These are phyloP conservation scores for Himalopsyche japonica DNA, from an alignment of 2,888 invertebrate genomes.

Conservation along the genomic window DNA sequence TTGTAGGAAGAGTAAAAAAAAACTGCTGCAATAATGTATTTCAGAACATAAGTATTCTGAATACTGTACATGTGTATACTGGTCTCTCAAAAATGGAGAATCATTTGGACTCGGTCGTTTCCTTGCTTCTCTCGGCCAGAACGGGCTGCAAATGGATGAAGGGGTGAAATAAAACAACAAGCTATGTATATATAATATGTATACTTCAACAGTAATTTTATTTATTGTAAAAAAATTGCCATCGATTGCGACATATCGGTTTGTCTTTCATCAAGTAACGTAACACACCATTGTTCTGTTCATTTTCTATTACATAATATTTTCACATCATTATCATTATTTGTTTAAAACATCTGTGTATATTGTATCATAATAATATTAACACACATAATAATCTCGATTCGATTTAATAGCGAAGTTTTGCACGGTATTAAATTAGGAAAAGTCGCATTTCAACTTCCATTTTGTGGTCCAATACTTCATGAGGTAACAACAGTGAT, in stretches of 20 bases:
- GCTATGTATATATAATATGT: constrained; percentile 39
- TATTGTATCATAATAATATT: constrained; percentile 28
- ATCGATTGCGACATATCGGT: constrained; percentile 39
- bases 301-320: constrained; percentile 27
- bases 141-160: background rate
- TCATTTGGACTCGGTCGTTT: too few species aligned
- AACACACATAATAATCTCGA: constrained; percentile 41
- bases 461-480: constrained; percentile 36
- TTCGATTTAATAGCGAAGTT: constrained; percentile 35
- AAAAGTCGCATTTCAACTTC: constrained; percentile 30
- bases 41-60: too few species aligned
- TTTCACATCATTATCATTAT: constrained; percentile 21
- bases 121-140: too few species aligned
- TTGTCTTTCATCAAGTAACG: constrained; percentile 31
- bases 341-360: constrained; percentile 30
- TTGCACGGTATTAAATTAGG: constrained; percentile 36
- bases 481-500: constrained; percentile 37
- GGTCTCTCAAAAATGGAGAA: too few species aligned
- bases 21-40: too few species aligned
- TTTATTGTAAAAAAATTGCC: constrained; percentile 42
- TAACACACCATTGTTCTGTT: constrained; percentile 32
- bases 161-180: constrained; percentile 7
- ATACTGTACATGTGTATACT: too few species aligned
- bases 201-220: constrained; percentile 42
- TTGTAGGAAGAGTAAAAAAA: too few species aligned